These are phyloP conservation scores for Smithornis capensis DNA, from an alignment of 2,113 vertebrate species.

Conservation along the genomic window DNA sequence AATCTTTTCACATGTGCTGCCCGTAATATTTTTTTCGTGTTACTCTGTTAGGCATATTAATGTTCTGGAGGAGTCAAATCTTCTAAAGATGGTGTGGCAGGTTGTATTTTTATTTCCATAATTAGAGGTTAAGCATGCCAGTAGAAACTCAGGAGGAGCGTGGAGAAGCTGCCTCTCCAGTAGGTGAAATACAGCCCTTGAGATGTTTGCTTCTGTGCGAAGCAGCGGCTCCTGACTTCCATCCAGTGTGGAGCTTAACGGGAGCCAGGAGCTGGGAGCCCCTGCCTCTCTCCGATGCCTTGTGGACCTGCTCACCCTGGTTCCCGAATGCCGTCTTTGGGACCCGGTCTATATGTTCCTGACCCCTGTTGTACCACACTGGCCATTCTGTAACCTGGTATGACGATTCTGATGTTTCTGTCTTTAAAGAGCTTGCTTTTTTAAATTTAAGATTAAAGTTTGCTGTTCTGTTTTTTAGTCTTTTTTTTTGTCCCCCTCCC, in stretches of 20 bases:
- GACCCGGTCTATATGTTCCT: background rate
- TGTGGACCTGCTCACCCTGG: conserved; percentile 42
- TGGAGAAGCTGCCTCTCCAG: conserved; percentile 33
- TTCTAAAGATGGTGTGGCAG: conserved; percentile 25
- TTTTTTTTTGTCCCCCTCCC: background rate
- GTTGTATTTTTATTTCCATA: conserved; percentile 61
- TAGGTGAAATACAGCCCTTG: background rate
- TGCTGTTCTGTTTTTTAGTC: background rate
- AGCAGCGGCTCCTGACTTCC: conserved; percentile 6
- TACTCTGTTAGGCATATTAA: background rate
- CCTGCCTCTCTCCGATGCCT: background rate
- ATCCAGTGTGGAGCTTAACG: background rate
- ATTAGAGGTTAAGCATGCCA: conserved; percentile 47
- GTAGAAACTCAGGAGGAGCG: conserved; percentile 4
- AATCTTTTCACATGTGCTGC: background rate
- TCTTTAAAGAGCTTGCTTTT: conserved; percentile 4
- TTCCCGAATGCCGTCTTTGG: conserved; percentile 17
- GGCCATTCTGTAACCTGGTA: conserved; percentile 43
- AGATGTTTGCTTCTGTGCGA: conserved; percentile 30
- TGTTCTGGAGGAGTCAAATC: background rate
- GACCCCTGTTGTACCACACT: conserved; percentile 39
- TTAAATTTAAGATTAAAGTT: background rate
- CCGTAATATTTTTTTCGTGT: background rate
- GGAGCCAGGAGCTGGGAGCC: conserved; percentile 29
- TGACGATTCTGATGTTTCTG: conserved; percentile 41